Evolutionary conservation across 2,888 invertebrate species (phyloP).

Genomic region (Pristionchus mayeri): DNA sequence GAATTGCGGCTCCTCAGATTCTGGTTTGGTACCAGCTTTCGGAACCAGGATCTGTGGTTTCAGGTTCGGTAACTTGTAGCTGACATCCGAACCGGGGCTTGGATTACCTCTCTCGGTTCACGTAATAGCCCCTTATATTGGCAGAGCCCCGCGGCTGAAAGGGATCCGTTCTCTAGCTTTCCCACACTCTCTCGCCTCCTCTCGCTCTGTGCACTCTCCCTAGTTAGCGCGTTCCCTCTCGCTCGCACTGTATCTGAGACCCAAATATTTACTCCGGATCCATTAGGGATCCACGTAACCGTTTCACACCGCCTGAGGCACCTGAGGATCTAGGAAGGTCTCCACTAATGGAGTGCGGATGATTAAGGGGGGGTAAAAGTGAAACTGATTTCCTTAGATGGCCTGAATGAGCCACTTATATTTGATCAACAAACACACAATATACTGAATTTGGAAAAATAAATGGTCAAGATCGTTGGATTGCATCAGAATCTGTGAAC

Average conservation of each 20-base stretch:
- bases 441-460: too few species aligned
- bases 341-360: constrained; percentile 31
- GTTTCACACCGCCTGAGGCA: constrained; percentile 19
- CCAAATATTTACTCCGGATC: constrained; percentile 41
- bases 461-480: too few species aligned
- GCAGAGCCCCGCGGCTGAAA: neutral
- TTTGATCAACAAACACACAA: too few species aligned
- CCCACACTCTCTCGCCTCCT: constrained; percentile 14
- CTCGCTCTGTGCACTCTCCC: constrained; percentile 27
- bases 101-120: neutral
- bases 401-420: too few species aligned
- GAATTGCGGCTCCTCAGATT: neutral
- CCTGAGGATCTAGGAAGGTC: neutral
- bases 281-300: constrained; percentile 4
- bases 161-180: constrained; percentile 19
- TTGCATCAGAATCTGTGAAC: too few species aligned
- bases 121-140: constrained; percentile 41
- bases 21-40: neutral
- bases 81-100: neutral
- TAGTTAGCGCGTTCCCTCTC: neutral
- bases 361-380: constrained; percentile 25
- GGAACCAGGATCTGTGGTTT: neutral
- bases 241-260: constrained; percentile 7
- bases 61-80: neutral
- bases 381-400: too few species aligned